Base-by-base conservation (phyloP, 2,888 invertebrate genomes). In the Euzetes globulus region DNA sequence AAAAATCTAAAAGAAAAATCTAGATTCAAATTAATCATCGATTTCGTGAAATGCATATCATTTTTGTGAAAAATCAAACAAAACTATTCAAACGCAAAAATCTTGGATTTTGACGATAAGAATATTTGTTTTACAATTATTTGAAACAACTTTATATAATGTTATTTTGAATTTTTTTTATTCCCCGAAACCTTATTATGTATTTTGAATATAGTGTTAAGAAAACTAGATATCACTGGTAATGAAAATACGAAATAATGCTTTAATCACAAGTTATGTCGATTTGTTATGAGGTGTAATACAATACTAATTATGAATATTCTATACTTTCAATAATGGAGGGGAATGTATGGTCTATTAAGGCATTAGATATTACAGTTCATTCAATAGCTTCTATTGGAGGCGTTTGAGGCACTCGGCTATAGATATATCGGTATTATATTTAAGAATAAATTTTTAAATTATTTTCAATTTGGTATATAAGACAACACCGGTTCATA, bases 141-240 rank as follows among this genome's bases (percentile, higher is more conserved):
- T 15, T 15, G 27, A 27, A n/a, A n/a, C n/a, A n/a, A 22, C 3
- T 3, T 58, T 60, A 25, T 60, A 33, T 29, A 27, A 17, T 60
- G n/a, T 60, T 60, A n/a, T 29, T 60, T 60, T 60, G 13, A 58
- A 27, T 29, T 60, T 22, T 55, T 55, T 60, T 60, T 29, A 60
- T 60, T 60, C 60, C 60, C 60, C 58, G 27, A 60, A 60, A 29
- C 60, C 33, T 29, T 60, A 41, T 68, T 68, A 41, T 37, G 19
- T 68, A 37, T 15, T 19, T 17, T 37, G 22, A 41, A 41, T 37
- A 68, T 41, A 41, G 41, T 17, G 17, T 41, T 68, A 68, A 68
- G 68, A 68, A 60, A 68, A 68, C 68, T 68, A 68, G 68, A 41
- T 68, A 68, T 68, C 68, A 68, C 68, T 37, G 68, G 68, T 68